Conservation (phyloP, 53 echinoderm and acorn worm genomes). For the Stichopus horrens region DNA sequence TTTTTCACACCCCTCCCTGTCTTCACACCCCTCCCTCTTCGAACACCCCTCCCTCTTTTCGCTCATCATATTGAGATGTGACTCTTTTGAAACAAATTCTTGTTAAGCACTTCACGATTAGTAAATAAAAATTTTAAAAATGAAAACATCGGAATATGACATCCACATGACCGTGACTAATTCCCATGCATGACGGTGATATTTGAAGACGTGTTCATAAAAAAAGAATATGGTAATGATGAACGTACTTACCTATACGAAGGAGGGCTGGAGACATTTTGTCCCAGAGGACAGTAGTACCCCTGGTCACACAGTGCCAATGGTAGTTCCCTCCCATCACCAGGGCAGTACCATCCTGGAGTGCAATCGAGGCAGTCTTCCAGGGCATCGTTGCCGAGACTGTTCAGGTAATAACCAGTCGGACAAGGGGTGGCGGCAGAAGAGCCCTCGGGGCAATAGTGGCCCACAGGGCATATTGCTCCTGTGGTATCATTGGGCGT, state of each 20-base stretch:
- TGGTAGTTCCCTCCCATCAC: conserved; percentile 68
- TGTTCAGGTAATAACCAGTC: conserved; percentile 81
- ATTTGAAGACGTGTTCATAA: too few species aligned
- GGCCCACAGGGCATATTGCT: conserved; percentile 81
- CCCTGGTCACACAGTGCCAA: conserved; percentile 79
- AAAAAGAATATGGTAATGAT: neutral
- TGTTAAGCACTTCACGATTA: too few species aligned
- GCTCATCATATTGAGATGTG: too few species aligned
- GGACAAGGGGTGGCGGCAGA: conserved; percentile 71
- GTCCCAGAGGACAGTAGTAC: conserved; percentile 91
- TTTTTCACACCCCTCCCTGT: too few species aligned
- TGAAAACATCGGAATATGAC: too few species aligned
- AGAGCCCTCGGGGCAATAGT: conserved; percentile 88
- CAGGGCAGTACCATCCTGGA: conserved; percentile 85
- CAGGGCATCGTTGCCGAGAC: conserved; percentile 66
- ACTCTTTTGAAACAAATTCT: too few species aligned
- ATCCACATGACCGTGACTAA: too few species aligned
- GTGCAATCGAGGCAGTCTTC: conserved; percentile 79
- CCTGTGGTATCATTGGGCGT: conserved; percentile 80
- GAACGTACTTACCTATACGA: conserved; percentile 72
- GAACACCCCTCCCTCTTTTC: too few species aligned
- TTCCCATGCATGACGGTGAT: too few species aligned
- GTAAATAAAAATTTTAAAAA: too few species aligned
- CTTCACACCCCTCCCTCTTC: too few species aligned
- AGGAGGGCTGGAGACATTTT: conserved; percentile 83